phyloP scores from a whole-genome alignment of 2,888 invertebrate genomes.

The Dendrolimus pini region DNA sequence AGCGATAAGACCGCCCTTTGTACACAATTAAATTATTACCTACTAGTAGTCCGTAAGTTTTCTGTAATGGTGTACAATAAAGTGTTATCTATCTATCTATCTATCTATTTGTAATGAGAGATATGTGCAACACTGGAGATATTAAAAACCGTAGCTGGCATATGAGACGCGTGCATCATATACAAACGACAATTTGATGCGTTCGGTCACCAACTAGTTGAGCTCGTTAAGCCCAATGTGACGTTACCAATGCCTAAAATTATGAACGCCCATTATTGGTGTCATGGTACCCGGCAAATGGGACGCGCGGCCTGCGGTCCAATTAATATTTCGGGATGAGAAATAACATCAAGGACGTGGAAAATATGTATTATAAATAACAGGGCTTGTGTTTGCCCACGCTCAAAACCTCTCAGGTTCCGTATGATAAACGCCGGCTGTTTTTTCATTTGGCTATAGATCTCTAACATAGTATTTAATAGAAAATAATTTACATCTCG shows the following conservation, averaged over 20 bases:
- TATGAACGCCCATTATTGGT: constrained; percentile 53
- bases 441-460: no score
- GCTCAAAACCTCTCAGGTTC: no score
- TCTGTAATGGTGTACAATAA: no score
- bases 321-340: constrained; percentile 7
- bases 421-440: no score
- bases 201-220: constrained; percentile 59
- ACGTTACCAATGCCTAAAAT: constrained; percentile 64
- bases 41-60: no score
- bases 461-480: no score
- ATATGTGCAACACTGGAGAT: not conserved
- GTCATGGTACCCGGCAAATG: constrained; percentile 50
- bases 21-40: no score
- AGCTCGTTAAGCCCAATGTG: constrained; percentile 61
- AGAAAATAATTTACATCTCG: no score
- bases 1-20: no score
- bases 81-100: no score
- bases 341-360: not conserved
- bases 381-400: no score
- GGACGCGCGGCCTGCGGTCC: constrained; percentile 16
- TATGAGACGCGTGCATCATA: constrained; percentile 35
- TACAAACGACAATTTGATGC: constrained; percentile 47
- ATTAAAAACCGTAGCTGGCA: not conserved
- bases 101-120: no score
- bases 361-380: not conserved